Base-by-base conservation (phyloP, 2,888 invertebrate species). In the Platynereis dumerilii region DNA sequence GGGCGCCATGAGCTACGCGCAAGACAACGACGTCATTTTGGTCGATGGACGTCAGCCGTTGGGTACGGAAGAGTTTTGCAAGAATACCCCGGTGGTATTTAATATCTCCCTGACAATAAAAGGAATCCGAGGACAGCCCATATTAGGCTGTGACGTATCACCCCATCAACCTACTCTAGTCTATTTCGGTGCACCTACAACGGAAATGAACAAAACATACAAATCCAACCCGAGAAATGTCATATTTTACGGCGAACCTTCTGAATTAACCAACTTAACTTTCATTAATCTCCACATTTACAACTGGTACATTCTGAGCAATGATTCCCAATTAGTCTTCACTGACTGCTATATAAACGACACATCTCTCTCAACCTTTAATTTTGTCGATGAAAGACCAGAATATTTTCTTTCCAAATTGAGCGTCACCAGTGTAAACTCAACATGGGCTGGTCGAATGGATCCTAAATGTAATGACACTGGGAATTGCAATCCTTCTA, bases 71-170 rank as follows among this genome's bases (percentile, higher is more conserved):
- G 45, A 57, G 20, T 54, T 45, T 28, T 67, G 67, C 52, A n/a
- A 59, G 24, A 28, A 52, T 39, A 39, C n/a, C 20, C 57, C 62
- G 1, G 28, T 67, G 26, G 29, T 58, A 15, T 42, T 67, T n/a
- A 58, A 39, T 24, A 53, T 52, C 22, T 64, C 67, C 1, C 63
- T 67, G 29, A 48, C 59, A 12, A 44, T 67, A 20, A 42, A 52
- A 15, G 67, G 67, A 15, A 59, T 39, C 42, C 22, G 57, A 2
- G 67, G 67, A 3, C 27, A 34, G 3, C 56, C 64, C 2, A n/a
- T 22, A 15, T 26, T 67, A 10, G 67, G 67, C 1, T 67, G 67
- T 27, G 20, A 24, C 7, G 26, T 26, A 39, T 45, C 42, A 17
- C 26, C 24, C 12, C 26, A 42, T 12, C 44, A 27, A 17, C 66